Base-by-base conservation (phyloP, 23 tunicate species). In the Styela plicata region DNA sequence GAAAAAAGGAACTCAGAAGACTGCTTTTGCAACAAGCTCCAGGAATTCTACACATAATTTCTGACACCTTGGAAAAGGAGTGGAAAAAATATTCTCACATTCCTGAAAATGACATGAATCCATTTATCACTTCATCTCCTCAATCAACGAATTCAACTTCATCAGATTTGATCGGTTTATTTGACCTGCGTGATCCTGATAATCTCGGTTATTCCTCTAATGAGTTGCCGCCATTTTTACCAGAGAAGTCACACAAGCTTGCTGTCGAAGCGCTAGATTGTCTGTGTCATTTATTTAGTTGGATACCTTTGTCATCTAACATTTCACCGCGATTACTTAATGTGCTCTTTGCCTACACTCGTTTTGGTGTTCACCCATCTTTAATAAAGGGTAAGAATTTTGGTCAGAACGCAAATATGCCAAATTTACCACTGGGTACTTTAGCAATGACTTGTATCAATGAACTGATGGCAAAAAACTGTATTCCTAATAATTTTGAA, bases 401-500 rank as follows among this genome's bases (percentile, higher is more conserved):
- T 34, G 35, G 25, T 44, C 65, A 44, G 24, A 22, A 28, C 36
- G 25, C 65, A 7, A 71, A 26, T 21, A 76, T 52, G 64, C 81
- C 66, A 52, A 76, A 52, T 76, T 28, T 37, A 2, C 30, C 31
- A 17, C 84, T 90, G n/a, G 96, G 89, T 0, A 69, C 83, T 3
- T 83, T 83, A 26, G 88, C 97, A 27, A 87, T 91, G 91, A 84
- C 84, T 3, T 87, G 91, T 73, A 84, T 91, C 64, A 91, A 91
- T 61, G 97, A 91, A 74, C 80, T 91, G 31, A 66, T 91, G 68
- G 69, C 91, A 7, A 91, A 84, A 44, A 91, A 87, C 68, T 87
- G 91, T 68, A 86, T 91, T 74, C 97, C 97, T 23, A 86, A 83
- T 32, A 87, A 87, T 52, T 91, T 91, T 80, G 97, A 91, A 84